A percentile compares a stretch with the other conserved stretches of the same genome.
Conservation (phyloP, 1,140 invertebrate genomes). For the Aphis craccivora region DNA sequence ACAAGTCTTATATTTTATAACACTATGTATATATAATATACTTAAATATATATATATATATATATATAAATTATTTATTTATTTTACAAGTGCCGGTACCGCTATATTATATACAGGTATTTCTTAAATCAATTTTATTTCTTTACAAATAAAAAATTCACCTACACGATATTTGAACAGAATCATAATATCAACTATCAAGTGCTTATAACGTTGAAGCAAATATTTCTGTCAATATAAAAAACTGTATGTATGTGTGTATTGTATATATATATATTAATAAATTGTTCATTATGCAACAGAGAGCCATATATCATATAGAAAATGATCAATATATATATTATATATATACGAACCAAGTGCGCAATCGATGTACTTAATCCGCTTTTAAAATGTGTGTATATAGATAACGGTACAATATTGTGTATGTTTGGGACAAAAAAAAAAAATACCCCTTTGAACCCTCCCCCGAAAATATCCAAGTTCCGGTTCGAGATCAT, state of each 20-base stretch:
- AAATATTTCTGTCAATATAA: conserved; percentile 1
- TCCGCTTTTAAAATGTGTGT: not conserved
- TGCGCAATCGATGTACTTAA: not conserved
- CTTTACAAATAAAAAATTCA: conserved; percentile 13
- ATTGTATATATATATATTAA: not conserved
- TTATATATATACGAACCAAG: not conserved
- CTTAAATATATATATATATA: not conserved
- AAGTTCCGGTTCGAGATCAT: conserved; percentile 14
- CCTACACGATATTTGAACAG: not conserved
- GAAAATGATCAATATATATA: not conserved
- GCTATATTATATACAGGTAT: conserved; percentile 1
- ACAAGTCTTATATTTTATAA: conserved; percentile 4
- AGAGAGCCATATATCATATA: not conserved
- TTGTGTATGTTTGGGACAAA: not conserved
- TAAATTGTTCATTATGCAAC: not conserved
- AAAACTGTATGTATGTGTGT: too few species aligned
- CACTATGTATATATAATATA: not conserved
- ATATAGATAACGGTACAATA: not conserved
- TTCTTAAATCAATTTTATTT: conserved; percentile 10
- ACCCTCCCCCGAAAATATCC: conserved; percentile 9
- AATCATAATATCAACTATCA: not conserved
- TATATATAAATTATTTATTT: not conserved
- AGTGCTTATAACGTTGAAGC: not conserved
- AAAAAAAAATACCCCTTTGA: not conserved
- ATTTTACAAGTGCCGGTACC: not conserved